Evolutionary conservation across 2,888 invertebrate genomes (phyloP), one percentile per base, ranked within the genome.

Genomic region (Drosophila engyochracea): DNA sequence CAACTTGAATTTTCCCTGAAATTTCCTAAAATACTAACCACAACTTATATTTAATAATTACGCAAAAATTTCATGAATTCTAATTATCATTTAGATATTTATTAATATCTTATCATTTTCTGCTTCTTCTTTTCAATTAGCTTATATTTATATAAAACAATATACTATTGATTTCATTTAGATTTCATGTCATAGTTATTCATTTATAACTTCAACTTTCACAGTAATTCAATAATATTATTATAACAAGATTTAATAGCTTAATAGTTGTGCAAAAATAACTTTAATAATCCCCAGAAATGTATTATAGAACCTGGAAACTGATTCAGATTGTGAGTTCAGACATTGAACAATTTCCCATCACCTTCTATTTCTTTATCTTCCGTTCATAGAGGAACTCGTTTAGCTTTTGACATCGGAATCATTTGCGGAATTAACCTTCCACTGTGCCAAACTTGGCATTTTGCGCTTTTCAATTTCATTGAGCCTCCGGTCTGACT

Each of bases 401-500:
- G 66, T 66, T 65, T 51, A 28, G 31, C 59, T 66, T 66, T 63
- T 28, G 30, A 37, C 39, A 53, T 25, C 31, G 35, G 14, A 47
- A 22, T n/a, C 57, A 28, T 52, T 64, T 70, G n/a, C 71, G 79
- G 70, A 71, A 68, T 75, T 68, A 64, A 78, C 78, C 78, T 79
- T 78, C 41, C 41, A 35, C 44, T 19, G 19, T 51, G 79, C 70
- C 70, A 70, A 77, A 62, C 58, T 53, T 39, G 37, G 65, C 58
- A 55, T 41, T 25, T 64, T 47, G 59, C 33, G 63, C 33, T 44
- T 77, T 76, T 58, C 53, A 63, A 62, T 81, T 77, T 62, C 70
- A 69, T 70, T 76, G 70, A 65, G 58, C 44, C 54, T 49, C 59
- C 72, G 47, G 66, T 30, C 55, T 69, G 85, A 85, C 84, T 84